phyloP scores from a whole-genome alignment of 2,113 vertebrate species.

The Serinus canaria region DNA sequence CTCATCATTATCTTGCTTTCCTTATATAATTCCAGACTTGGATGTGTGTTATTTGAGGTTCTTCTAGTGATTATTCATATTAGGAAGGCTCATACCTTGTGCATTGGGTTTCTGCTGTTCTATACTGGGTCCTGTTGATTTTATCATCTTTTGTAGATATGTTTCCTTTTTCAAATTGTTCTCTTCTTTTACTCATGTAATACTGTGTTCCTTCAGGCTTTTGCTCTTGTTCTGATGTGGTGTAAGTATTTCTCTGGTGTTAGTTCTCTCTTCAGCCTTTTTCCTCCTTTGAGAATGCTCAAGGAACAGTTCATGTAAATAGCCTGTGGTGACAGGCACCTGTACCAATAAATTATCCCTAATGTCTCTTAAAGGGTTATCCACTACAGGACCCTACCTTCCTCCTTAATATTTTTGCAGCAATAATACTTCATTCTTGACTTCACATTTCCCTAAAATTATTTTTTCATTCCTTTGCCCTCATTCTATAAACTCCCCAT shows the following conservation, averaged over 20 bases:
- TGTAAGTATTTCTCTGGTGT: neutral
- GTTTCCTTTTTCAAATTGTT: neutral
- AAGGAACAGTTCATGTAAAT: neutral
- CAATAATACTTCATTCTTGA: neutral
- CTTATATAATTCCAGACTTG: neutral
- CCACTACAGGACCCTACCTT: neutral
- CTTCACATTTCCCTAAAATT: conserved; percentile 26
- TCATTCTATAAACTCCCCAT: neutral
- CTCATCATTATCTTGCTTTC: neutral
- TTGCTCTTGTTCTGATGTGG: neutral
- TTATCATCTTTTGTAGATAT: neutral
- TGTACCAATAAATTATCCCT: neutral
- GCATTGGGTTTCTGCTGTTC: neutral
- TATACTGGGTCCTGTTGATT: neutral
- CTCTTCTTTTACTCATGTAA: neutral
- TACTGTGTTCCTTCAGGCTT: neutral
- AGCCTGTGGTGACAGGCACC: neutral
- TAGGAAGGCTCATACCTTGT: neutral
- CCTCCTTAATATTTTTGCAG: neutral
- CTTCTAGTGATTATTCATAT: neutral
- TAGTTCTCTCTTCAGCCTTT: neutral
- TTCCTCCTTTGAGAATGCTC: neutral
- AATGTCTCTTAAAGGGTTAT: neutral
- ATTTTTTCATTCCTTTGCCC: conserved; percentile 16
- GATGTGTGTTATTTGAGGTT: neutral